Evolutionary conservation across 1,140 invertebrate species (phyloP).

Genomic region (Harlomillsia oculata): DNA sequence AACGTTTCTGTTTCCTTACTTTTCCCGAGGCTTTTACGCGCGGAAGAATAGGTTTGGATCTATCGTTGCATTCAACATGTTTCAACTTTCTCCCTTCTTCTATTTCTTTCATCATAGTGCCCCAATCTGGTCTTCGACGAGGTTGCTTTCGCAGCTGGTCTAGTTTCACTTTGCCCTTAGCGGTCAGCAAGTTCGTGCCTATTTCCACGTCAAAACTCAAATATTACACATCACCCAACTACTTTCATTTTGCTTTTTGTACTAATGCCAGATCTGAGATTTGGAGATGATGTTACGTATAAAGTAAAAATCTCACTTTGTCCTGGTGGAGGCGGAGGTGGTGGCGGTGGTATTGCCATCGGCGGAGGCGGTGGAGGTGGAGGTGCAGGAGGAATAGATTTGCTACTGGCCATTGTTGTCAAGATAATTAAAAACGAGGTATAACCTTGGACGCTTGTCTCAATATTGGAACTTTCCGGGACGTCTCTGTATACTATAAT

Average conservation of each 20-base stretch:
- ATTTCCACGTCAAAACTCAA: too few relatives aligned
- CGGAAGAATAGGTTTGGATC: slow-evolving; percentile 54
- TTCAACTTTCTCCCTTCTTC: slow-evolving; percentile 63
- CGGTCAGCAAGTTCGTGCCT: too few relatives aligned
- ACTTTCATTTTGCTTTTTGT: too few relatives aligned
- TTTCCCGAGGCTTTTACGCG: slow-evolving; percentile 51
- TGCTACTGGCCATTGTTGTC: too few relatives aligned
- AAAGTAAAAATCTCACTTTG: not conserved
- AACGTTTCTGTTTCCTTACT: slow-evolving; percentile 41
- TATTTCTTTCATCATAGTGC: slow-evolving; percentile 78
- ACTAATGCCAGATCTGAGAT: too few relatives aligned
- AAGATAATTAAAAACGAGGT: too few relatives aligned
- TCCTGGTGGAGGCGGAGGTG: not conserved
- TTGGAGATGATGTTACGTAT: not conserved
- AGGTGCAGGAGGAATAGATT: slow-evolving; percentile 6
- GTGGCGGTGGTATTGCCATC: not conserved
- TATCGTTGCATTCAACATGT: slow-evolving; percentile 73
- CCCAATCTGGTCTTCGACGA: slow-evolving; percentile 73
- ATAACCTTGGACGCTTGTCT: too few relatives aligned
- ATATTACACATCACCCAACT: too few relatives aligned
- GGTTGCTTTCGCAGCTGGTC: slow-evolving; percentile 59
- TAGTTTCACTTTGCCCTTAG: too few relatives aligned
- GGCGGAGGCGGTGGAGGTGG: not conserved
- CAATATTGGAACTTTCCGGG: too few relatives aligned
- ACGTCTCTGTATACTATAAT: too few relatives aligned